Conservation (phyloP, 1,140 invertebrate species). For the Trichonephila inaurata region DNA sequence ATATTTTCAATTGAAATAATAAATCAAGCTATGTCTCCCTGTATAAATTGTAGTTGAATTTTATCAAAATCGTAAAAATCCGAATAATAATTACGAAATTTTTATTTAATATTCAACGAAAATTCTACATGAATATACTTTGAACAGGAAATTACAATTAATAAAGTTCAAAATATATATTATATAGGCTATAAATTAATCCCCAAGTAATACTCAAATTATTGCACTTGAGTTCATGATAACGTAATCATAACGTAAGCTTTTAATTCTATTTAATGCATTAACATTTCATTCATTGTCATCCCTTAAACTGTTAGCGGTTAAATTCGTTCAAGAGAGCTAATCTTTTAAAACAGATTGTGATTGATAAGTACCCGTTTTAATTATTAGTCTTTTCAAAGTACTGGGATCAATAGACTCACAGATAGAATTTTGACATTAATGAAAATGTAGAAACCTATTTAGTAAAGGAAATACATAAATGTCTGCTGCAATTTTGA, state of each 20-base stretch:
- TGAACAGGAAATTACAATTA: too few species aligned
- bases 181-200: too few species aligned
- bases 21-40: too few species aligned
- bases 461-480: background rate
- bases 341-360: background rate
- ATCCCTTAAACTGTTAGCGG: conserved; percentile 1
- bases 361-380: background rate
- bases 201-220: background rate
- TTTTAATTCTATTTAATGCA: background rate
- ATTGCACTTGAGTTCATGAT: background rate
- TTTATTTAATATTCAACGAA: too few species aligned
- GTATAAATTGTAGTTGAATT: too few species aligned
- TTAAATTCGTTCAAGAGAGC: background rate
- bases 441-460: background rate
- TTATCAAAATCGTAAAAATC: too few species aligned
- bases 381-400: background rate
- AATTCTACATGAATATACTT: too few species aligned
- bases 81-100: too few species aligned
- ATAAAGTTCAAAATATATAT: too few species aligned
- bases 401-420: background rate
- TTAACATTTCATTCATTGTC: background rate
- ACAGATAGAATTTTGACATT: conserved; percentile 1
- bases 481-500: background rate
- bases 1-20: too few species aligned
- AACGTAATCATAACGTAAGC: background rate